Evolutionary conservation across 2,113 vertebrate species (phyloP), one percentile per base, ranked within the genome.

Genomic region (Lophochroa leadbeateri): DNA sequence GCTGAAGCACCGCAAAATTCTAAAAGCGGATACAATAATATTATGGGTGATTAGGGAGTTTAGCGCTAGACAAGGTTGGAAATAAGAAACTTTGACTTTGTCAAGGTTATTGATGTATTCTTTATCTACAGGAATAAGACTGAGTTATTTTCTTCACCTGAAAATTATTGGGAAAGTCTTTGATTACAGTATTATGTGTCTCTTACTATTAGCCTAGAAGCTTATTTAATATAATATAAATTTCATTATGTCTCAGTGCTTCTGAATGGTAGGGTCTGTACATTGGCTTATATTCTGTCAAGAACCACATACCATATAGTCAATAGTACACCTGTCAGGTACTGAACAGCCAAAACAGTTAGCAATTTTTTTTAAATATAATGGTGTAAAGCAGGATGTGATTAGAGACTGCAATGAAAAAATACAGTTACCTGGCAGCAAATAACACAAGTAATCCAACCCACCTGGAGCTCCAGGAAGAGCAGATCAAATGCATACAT

Each of bases 31-130:
- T 71, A 17, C 13, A 65, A 77, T 53, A 76, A 92, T 80, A 64
- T 75, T 72, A 19, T 53, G 39, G 31, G 29, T 68, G 58, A 80
- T 83, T 64, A 82, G 43, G 44, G 61, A 88, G 90, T 83, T 90
- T 75, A 93, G 75, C 1, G 3, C 21, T 68, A 52, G 41, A 44
- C 28, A 53, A 75, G 39, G 27, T 6, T 78, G 58, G 85, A 97
- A 94, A 96, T 82, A 58, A 86, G 58, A 94, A 86, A 78, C 20
- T 46, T 31, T 25, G 41, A 71, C 84, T 94, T 97, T 95, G 57
- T 85, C 93, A 91, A 96, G 81, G 82, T 92, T 67, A 94, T 49
- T 39, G 37, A 87, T 92, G 43, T 79, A 95, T 96, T 96, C 92
- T 91, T 72, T 57, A 71, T 86, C 94, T 92, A 75, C 63, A 53